Evolutionary conservation across 2,888 invertebrate species (phyloP).

Genomic region (Campaea margaritaria): DNA sequence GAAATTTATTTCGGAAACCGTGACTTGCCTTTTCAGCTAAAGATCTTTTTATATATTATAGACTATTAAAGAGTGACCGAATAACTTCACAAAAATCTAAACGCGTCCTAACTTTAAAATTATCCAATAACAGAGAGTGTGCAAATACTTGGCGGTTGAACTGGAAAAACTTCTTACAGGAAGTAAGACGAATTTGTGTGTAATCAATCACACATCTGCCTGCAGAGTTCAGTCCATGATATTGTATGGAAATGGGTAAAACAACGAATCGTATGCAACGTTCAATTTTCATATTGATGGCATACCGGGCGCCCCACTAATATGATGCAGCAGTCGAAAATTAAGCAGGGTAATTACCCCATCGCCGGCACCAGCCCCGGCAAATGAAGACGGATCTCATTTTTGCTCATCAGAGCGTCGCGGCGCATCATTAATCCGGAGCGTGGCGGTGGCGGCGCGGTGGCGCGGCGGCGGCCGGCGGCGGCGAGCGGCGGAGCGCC

Average conservation of each 20-base stretch:
- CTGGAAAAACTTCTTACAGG: too few species aligned
- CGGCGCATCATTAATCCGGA: slow-evolving; percentile 47
- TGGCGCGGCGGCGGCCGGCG: slow-evolving; percentile 10
- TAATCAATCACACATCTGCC: too few species aligned
- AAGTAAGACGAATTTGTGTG: too few species aligned
- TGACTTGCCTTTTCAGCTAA: slow-evolving; percentile 16
- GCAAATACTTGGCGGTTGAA: too few species aligned
- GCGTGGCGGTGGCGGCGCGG: slow-evolving; percentile 27
- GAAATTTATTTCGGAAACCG: slow-evolving; percentile 8
- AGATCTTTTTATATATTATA: slow-evolving; percentile 11
- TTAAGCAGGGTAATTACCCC: slow-evolving; percentile 30
- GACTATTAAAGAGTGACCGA: background rate
- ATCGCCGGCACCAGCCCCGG: slow-evolving; percentile 22
- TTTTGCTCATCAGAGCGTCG: slow-evolving; percentile 44
- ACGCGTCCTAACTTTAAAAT: too few species aligned
- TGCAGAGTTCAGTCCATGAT: too few species aligned
- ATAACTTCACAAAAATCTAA: background rate
- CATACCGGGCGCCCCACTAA: slow-evolving; percentile 1
- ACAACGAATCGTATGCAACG: slow-evolving; percentile 10
- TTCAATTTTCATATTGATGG: background rate
- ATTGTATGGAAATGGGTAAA: background rate
- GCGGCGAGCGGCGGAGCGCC: slow-evolving; percentile 22
- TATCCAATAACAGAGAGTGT: too few species aligned
- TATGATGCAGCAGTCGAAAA: slow-evolving; percentile 32
- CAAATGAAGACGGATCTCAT: slow-evolving; percentile 50